Conservation (phyloP, 2,888 invertebrate species). For the Empis livida region DNA sequence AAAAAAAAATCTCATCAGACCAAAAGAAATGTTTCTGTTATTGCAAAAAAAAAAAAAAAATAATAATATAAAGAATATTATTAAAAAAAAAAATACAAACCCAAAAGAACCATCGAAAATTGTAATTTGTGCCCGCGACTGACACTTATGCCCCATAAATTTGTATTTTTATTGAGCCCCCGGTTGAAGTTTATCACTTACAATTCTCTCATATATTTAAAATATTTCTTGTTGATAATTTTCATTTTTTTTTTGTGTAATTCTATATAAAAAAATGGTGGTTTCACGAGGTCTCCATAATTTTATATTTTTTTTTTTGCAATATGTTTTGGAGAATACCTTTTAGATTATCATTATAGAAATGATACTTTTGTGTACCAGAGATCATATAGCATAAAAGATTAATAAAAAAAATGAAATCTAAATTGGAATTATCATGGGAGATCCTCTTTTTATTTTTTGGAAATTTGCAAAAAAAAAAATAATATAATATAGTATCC, state of each 20-base stretch:
- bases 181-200: conserved; percentile 19
- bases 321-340: conserved; percentile 1
- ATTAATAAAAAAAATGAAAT: too few relatives aligned
- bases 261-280: too few relatives aligned
- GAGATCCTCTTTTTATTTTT: too few relatives aligned
- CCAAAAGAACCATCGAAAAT: conserved; percentile 14
- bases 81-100: not conserved
- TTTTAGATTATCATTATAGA: too few relatives aligned
- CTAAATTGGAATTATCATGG: too few relatives aligned
- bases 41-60: not conserved
- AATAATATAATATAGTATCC: too few relatives aligned
- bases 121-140: conserved; percentile 17
- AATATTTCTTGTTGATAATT: not conserved
- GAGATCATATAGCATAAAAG: too few relatives aligned
- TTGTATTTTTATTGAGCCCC: conserved; percentile 18
- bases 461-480: too few relatives aligned
- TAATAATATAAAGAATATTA: not conserved
- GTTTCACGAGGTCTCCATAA: too few relatives aligned
- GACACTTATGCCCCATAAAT: conserved; percentile 20
- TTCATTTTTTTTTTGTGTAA: not conserved
- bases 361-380: too few relatives aligned
- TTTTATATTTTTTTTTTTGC: not conserved
- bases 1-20: not conserved
- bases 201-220: not conserved
- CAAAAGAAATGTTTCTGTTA: too few relatives aligned